Evolutionary conservation across 2,797 vertebrate genomes (phyloP), one percentile per base, ranked within the genome.

Genomic region (Danio kyathit): DNA sequence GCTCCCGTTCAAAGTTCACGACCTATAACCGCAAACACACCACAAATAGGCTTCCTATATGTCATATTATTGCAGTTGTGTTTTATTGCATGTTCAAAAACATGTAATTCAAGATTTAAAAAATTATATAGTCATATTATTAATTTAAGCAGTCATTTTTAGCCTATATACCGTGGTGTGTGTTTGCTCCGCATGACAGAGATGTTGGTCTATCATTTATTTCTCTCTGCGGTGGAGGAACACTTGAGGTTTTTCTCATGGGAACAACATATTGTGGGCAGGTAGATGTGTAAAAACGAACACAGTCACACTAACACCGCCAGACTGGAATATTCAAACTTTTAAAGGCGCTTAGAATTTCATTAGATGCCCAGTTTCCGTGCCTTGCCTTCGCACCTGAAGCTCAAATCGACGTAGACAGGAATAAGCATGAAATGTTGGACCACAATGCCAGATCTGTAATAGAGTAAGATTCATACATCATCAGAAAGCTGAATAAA

Each of bases 201-300:
- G 4, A 51, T 29, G 9, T 12, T 54, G 16, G 6, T 41, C 40
- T 9, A 10, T 44, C 1, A 44, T 14, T 43, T 0, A 21, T 21
- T 43, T 21, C 4, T 14, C 54, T 9, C 11, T 6, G n/a, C n/a
- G 19, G n/a, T 21, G 0, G 29, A 29, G 29, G 48, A 10, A 76
- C 2, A 76, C 19, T 46, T 21, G 2, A 79, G 56, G 7, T 59
- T 74, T 69, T 83, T 82, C 79, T 81, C 79, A 66, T 82, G 85
- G 85, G 85, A 86, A 82, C 48, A 59, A 59, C 82, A 76, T 16
- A 46, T 19, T 48, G 14, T 51, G 19, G n/a, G 17, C 11, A 12
- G 17, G 17, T 17, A 52, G 16, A 69, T 61, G 85, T 82, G 85
- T 83, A 56, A 86, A 65, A 83, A 79, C n/a, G 60, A 51, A 77